Base-by-base conservation (phyloP, 2,888 invertebrate species). In the Drosophila melanosoma region DNA sequence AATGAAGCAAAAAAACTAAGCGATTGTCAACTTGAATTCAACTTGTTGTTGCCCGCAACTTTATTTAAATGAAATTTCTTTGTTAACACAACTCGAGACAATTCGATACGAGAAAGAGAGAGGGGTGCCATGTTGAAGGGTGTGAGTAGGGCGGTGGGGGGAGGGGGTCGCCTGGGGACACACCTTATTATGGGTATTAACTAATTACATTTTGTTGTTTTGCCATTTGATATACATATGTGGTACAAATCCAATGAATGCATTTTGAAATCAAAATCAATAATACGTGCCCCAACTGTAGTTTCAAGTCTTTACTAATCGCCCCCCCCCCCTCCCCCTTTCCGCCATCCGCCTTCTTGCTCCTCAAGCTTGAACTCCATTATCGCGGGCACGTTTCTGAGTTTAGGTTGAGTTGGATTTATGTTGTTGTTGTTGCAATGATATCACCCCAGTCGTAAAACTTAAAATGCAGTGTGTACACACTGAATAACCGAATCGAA, bases 131-230 rank as follows among this genome's bases (percentile, higher is more conserved):
- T 36, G 15, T 29, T 29, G 1, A 35, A 20, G 42, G 40, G 32
- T 42, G 3, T 20, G 40, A 20, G 26, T 7, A 11, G 26, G 11
- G 40, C 11, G 15, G 20, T 36, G 12, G 3, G 8, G n/a, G n/a
- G 29, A 5, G 17, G 51, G 51, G 54, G 54, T 33, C 8, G 23
- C 10, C 12, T 60, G 38, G 75, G 48, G 74, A 77, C 90, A 89
- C 90, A 89, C 85, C 90, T 86, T 78, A 52, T 74, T 77, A 80
- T 70, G 64, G 66, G 73, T 88, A 73, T 90, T 90, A 88, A 88
- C 90, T 90, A 87, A 90, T 87, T 90, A 90, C 91, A 79, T 90
- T 91, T 87, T 60, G 89, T 56, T 90, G 87, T 89, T 89, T 63
- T 69, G 85, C 58, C 75, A 82, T 87, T 84, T 86, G 90, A 90